Base-by-base conservation (phyloP, 1,140 invertebrate species). In the Psix sp. region DNA sequence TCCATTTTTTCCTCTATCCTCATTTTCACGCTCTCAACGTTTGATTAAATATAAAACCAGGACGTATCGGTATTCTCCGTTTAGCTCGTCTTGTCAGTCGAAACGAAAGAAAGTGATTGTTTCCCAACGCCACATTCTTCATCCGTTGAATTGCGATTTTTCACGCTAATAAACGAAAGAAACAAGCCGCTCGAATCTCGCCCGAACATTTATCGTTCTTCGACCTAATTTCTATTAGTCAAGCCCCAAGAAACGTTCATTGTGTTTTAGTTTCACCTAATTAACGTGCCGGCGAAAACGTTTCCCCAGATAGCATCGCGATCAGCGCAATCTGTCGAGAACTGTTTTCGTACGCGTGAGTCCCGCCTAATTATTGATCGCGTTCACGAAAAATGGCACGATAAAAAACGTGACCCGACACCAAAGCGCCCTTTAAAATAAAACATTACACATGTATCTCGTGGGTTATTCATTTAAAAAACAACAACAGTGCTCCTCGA, bases 301-400 rank as follows among this genome's bases (percentile, higher is more conserved):
- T 48, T 54, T 52, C 46, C 38, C 40, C 14, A 14, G 60, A 38
- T 38, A 29, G n/a, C 49, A 46, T 54, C 60, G n/a, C n/a, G n/a
- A n/a, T n/a, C n/a, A n/a, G 33, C 21, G 31, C 7, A 26, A 46
- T 39, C 16, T 48, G 9, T 14, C 16, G 57, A 18, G 1, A 54
- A 65, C 17, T 65, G 42, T 42, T 62, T 51, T 33, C 57, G 31
- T 14, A 43, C 13, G 21, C 39, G 21, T 31, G 33, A 29, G 65
- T 33, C 33, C 33, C 46, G 24, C 18, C 48, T 60, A 71, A 71
- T 71, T 49, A 68, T 60, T 56, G 51, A 54, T 57, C 24, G 40
- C 42, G 14, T 62, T 71, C 62, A 42, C 40, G 66, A 66, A 60
- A 71, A 71, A 71, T n/a, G n/a, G n/a, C 49, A 11, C 35, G 62